These are phyloP conservation scores for Conistra vaccinii DNA, from an alignment of 2,888 invertebrate species.

Conservation along the genomic window DNA sequence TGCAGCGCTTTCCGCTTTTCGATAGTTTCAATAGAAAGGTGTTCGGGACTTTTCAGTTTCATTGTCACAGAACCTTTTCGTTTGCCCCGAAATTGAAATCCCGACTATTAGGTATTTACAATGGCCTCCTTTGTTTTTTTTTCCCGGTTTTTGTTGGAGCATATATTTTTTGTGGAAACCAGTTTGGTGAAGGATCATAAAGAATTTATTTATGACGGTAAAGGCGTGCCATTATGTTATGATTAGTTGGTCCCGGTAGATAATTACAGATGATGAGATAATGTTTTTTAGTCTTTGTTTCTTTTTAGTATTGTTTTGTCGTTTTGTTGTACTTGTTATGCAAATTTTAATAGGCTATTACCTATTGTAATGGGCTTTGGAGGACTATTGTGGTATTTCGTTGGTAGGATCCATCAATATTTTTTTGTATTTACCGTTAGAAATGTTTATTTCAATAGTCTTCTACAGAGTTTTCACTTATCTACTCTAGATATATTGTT, in stretches of 20 bases:
- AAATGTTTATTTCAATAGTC: not conserved
- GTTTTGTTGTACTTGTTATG: slow-evolving; percentile 55
- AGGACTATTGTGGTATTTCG: not conserved
- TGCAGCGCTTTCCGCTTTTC: slow-evolving; percentile 77
- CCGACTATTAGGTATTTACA: slow-evolving; percentile 83
- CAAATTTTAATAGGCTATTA: slow-evolving; percentile 48
- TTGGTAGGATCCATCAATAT: no score
- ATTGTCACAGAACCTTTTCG: slow-evolving; percentile 81
- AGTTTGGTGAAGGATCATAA: slow-evolving; percentile 78
- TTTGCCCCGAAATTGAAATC: slow-evolving; percentile 74
- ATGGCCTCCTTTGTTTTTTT: slow-evolving; percentile 75
- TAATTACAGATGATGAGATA: slow-evolving; percentile 84
- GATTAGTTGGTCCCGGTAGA: slow-evolving; percentile 80
- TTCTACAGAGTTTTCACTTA: not conserved
- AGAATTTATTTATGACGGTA: slow-evolving; percentile 80
- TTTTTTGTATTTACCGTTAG: not conserved
- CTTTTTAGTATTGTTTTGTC: slow-evolving; percentile 67
- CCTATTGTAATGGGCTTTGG: slow-evolving; percentile 6
- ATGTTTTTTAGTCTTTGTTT: slow-evolving; percentile 72
- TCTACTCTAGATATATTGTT: no score
- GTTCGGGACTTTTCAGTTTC: slow-evolving; percentile 81
- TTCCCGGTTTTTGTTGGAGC: slow-evolving; percentile 70
- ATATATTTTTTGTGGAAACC: slow-evolving; percentile 79
- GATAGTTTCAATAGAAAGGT: slow-evolving; percentile 75
- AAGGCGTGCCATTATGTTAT: slow-evolving; percentile 85